Percentiles rank a stretch among this genome's conserved stretches.
phyloP scores from a whole-genome alignment of 2,113 vertebrate genomes.

The Electrona antarctica region DNA sequence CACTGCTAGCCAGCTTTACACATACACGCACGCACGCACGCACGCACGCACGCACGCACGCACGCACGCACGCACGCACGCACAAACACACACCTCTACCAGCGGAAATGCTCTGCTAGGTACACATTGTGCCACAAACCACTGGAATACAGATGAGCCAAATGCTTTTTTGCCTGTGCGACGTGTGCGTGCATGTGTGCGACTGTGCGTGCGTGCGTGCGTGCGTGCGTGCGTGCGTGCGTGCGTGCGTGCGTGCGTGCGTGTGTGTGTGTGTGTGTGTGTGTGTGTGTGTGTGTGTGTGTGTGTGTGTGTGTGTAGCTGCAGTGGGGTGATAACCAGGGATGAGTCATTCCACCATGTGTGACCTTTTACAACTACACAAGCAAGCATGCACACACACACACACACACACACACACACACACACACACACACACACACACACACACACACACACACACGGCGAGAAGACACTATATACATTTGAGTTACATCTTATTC shows the following conservation, averaged over 20 bases:
- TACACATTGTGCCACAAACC: neutral
- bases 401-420: neutral
- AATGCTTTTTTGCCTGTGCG: too few species aligned
- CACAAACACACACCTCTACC: neutral
- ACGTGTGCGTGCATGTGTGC: neutral
- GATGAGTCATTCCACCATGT: neutral
- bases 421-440: neutral
- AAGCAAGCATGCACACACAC: slow-evolving; percentile 1
- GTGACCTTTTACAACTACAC: neutral
- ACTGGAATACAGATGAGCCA: too few species aligned
- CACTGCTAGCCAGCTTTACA: neutral
- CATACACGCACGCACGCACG: slow-evolving; percentile 1
- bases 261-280: neutral
- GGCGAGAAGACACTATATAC: slow-evolving; percentile 16
- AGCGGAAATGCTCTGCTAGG: neutral
- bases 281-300: slow-evolving; percentile 3
- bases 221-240: slow-evolving; percentile 6
- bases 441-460: neutral
- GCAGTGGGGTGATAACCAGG: neutral
- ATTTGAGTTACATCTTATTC: too few species aligned
- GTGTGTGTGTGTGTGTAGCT: too few species aligned
- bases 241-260: neutral
- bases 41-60: neutral
- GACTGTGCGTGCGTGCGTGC: neutral
- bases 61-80: neutral